Evolutionary conservation across 2,888 invertebrate genomes (phyloP), one percentile per base, ranked within the genome.

Genomic region (Polyommatus icarus): DNA sequence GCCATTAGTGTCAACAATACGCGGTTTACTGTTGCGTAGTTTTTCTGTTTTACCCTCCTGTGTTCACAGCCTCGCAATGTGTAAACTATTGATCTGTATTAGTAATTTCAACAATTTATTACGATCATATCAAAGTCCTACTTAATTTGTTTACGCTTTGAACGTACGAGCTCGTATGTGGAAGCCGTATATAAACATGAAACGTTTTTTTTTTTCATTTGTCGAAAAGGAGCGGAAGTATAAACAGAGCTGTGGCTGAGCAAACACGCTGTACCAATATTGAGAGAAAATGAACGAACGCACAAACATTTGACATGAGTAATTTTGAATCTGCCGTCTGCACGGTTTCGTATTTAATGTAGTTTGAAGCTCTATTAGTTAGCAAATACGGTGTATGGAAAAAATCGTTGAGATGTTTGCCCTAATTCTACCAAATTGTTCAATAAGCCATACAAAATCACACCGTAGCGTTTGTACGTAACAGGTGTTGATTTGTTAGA

Each of bases 221-320:
- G 57, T 20, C 50, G 75, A 24, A 24, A 54, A 75, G 24, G 75
- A 24, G 75, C 50, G 75, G 75, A 29, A 75, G 75, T 75, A 75
- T 54, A 75, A 75, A 75, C 75, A 75, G 73, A 46, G 50, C 29
- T 75, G 75, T 75, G 75, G 50, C 50, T 75, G 50, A 50, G 20
- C 77, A 73, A 77, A 77, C 72, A 61, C 20, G 73, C 24, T 73
- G 73, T 73, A 73, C 54, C 59, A 73, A 73, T 73, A 46, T 71
- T 61, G 72, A 59, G 72, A 72, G 72, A 77, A 73, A 73, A 73
- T 73, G 77, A 77, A 40, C 40, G 77, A 36, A 77, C 54, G 15
- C n/a, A 73, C 59, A 77, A 77, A 77, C 46, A 77, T 71, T 77
- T 71, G 77, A 72, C 50, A 77, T 46, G 73, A 76, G 61, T 76